Evolutionary conservation across 2,113 vertebrate species (phyloP).

Genomic region (Rhodinocichla rosea): DNA sequence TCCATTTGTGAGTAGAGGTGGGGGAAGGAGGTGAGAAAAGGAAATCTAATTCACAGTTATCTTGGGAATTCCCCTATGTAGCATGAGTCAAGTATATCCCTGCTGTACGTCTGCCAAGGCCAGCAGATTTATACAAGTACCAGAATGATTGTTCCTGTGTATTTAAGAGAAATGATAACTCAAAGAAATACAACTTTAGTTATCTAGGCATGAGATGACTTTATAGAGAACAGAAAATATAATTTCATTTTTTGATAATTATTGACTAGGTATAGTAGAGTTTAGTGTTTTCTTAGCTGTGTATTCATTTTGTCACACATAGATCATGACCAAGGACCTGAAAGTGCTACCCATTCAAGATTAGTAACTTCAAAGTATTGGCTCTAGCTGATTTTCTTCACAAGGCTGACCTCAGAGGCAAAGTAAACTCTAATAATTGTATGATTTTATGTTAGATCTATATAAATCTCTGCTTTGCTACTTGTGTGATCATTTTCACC

Average conservation of each 20-base stretch:
- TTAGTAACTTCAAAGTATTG: slow-evolving; percentile 10
- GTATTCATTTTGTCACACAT: slow-evolving; percentile 55
- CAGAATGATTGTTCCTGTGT: background rate
- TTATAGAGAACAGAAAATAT: slow-evolving; percentile 25
- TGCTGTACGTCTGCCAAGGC: background rate
- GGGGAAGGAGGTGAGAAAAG: slow-evolving; percentile 26
- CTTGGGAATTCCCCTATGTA: slow-evolving; percentile 18
- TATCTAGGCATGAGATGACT: background rate
- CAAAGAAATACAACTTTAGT: background rate
- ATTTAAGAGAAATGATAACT: slow-evolving; percentile 82
- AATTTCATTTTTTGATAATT: slow-evolving; percentile 60
- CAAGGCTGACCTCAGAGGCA: background rate
- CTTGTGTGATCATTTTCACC: slow-evolving; percentile 16
- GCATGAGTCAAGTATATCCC: slow-evolving; percentile 15
- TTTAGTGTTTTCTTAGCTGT: slow-evolving; percentile 41
- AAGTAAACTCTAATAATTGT: slow-evolving; percentile 27
- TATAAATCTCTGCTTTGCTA: slow-evolving; percentile 12
- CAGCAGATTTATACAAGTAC: background rate
- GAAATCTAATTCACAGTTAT: slow-evolving; percentile 19
- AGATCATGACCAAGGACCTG: slow-evolving; percentile 51
- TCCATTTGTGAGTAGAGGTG: background rate
- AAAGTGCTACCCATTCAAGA: slow-evolving; percentile 48
- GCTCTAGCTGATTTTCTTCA: background rate
- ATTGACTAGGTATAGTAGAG: slow-evolving; percentile 45
- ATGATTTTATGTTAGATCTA: background rate